Conservation (phyloP, 2,888 invertebrate genomes). For the Drosophila buzzatii region DNA sequence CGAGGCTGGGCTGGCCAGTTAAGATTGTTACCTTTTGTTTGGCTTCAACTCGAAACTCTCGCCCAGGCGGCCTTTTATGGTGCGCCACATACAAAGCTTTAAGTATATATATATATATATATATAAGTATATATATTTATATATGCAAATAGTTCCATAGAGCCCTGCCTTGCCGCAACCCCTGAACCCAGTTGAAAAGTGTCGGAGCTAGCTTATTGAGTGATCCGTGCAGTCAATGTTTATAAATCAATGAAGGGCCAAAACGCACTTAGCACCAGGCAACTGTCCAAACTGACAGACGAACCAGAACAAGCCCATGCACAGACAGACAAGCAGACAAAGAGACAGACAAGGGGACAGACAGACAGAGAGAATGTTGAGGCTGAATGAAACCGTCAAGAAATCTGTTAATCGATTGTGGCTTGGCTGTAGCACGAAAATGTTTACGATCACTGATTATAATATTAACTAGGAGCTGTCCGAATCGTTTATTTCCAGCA, state of each 20-base stretch:
- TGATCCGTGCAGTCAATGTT: constrained; percentile 56
- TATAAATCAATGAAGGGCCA: constrained; percentile 59
- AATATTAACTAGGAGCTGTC: constrained; percentile 16
- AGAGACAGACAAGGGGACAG: neutral
- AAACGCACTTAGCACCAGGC: constrained; percentile 37
- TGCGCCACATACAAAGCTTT: constrained; percentile 41
- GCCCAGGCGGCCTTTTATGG: constrained; percentile 52
- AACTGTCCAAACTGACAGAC: constrained; percentile 17
- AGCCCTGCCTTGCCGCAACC: constrained; percentile 18
- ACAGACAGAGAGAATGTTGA: neutral
- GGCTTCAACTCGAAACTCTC: constrained; percentile 24
- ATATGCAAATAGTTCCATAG: constrained; percentile 60
- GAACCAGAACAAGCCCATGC: neutral
- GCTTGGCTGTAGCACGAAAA: constrained; percentile 11
- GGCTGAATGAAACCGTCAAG: constrained; percentile 11
- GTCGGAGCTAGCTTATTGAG: constrained; percentile 63
- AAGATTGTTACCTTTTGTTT: constrained; percentile 54
- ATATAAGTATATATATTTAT: constrained; percentile 14
- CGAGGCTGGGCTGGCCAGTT: constrained; percentile 43
- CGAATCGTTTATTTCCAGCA: constrained; percentile 3
- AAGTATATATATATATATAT: constrained; percentile 2
- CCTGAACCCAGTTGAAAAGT: constrained; percentile 34
- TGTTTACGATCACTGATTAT: constrained; percentile 19
- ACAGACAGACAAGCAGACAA: neutral
- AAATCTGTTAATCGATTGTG: constrained; percentile 33